phyloP scores from a whole-genome alignment of 2,888 invertebrate species.

The Archips crataeganus region DNA sequence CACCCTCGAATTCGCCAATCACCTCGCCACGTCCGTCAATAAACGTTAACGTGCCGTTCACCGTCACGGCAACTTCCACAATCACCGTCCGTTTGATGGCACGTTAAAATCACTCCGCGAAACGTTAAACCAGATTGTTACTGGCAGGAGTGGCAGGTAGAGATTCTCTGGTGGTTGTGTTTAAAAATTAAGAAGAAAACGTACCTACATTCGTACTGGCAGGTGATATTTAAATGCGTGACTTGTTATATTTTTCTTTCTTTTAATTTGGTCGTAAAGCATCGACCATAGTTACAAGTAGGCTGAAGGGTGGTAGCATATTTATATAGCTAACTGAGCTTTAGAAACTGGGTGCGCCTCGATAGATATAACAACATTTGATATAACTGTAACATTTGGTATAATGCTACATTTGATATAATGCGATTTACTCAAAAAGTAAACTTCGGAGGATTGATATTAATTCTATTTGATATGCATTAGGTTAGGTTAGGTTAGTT shows the following conservation, averaged over 20 bases:
- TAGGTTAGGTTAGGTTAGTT: too few species aligned
- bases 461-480: too few species aligned
- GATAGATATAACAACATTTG: too few species aligned
- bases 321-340: background rate
- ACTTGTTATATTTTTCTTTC: background rate
- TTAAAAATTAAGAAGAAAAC: conserved; percentile 19
- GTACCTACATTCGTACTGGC: background rate
- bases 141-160: conserved; percentile 46
- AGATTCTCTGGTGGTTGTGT: background rate
- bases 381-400: too few species aligned
- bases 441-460: too few species aligned
- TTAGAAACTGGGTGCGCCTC: too few species aligned
- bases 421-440: too few species aligned
- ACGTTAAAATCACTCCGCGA: conserved; percentile 56
- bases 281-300: background rate
- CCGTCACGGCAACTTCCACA: conserved; percentile 57
- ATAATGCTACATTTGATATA: too few species aligned
- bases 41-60: conserved; percentile 60
- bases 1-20: conserved; percentile 59
- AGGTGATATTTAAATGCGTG: background rate
- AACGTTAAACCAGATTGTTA: conserved; percentile 59
- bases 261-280: background rate
- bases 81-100: conserved; percentile 54
- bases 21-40: conserved; percentile 56
- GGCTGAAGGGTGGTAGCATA: background rate